These are phyloP conservation scores for Teleogryllus occipitalis DNA, from an alignment of 1,140 invertebrate species.

Conservation along the genomic window DNA sequence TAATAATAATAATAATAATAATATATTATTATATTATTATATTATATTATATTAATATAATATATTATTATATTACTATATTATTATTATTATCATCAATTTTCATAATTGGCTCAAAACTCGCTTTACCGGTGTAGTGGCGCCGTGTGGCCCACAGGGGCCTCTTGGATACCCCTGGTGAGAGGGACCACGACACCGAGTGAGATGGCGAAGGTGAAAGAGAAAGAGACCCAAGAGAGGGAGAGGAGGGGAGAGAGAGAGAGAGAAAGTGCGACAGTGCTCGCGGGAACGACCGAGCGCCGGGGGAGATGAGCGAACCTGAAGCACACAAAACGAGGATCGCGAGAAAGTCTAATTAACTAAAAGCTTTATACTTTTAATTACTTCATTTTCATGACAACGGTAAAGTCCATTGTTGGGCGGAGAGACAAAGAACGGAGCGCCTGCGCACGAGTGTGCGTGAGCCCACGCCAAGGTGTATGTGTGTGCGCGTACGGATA, in stretches of 20 bases:
- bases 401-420: neutral
- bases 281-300: neutral
- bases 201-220: too few species aligned
- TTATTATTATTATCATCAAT: too few species aligned
- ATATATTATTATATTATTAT: too few species aligned
- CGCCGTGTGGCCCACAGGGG: neutral
- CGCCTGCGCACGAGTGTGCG: neutral
- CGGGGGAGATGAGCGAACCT: neutral
- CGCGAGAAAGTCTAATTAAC: conserved; percentile 14
- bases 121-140: neutral
- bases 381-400: conserved; percentile 17
- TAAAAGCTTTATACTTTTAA: conserved; percentile 17
- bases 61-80: too few species aligned
- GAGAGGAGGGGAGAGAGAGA: neutral
- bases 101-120: too few species aligned
- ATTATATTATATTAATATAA: too few species aligned
- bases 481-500: neutral
- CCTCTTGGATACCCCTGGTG: too few species aligned
- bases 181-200: too few species aligned
- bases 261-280: neutral
- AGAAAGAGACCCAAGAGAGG: neutral
- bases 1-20: too few species aligned
- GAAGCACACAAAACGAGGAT: conserved; percentile 12
- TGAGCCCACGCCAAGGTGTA: neutral
- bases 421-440: neutral